Evolutionary conservation across 37 sponge, comb jelly and placozoan species (phyloP).

Genomic region (Ephydatia muelleri): DNA sequence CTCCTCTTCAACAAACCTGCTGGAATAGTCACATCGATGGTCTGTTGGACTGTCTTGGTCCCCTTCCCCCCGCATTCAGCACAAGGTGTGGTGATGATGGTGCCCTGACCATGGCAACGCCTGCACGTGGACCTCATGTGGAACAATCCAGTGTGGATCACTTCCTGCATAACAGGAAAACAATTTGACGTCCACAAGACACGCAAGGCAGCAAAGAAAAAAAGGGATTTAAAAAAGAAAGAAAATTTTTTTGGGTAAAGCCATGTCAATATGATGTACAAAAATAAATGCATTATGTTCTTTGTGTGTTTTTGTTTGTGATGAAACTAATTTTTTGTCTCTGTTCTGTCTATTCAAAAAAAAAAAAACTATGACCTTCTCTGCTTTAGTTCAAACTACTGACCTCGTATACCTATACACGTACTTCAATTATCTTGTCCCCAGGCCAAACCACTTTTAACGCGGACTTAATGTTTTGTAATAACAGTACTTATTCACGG

Average conservation of each 20-base stretch:
- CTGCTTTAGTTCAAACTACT: no score
- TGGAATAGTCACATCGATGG: conserved; percentile 71
- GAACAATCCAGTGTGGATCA: conserved; percentile 74
- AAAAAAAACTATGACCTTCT: no score
- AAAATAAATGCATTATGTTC: no score
- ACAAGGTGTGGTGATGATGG: conserved; percentile 65
- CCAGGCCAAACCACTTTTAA: no score
- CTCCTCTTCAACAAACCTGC: conserved; percentile 28
- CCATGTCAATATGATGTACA: no score
- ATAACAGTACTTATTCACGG: no score
- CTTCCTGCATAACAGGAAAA: conserved; percentile 38
- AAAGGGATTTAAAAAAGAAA: neutral
- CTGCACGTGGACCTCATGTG: conserved; percentile 83
- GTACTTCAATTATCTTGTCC: no score
- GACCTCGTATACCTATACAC: no score
- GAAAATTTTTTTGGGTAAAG: neutral
- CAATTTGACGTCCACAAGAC: neutral
- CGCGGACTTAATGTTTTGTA: no score
- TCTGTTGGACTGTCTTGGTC: conserved; percentile 39
- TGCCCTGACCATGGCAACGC: conserved; percentile 74
- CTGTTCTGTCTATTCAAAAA: no score
- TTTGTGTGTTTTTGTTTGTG: no score
- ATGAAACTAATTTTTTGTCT: no score
- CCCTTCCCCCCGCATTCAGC: conserved; percentile 62
- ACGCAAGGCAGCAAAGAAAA: neutral